Evolutionary conservation across 2,797 vertebrate species (phyloP), one percentile per base, ranked within the genome.

Genomic region (Aphelocoma californica): DNA sequence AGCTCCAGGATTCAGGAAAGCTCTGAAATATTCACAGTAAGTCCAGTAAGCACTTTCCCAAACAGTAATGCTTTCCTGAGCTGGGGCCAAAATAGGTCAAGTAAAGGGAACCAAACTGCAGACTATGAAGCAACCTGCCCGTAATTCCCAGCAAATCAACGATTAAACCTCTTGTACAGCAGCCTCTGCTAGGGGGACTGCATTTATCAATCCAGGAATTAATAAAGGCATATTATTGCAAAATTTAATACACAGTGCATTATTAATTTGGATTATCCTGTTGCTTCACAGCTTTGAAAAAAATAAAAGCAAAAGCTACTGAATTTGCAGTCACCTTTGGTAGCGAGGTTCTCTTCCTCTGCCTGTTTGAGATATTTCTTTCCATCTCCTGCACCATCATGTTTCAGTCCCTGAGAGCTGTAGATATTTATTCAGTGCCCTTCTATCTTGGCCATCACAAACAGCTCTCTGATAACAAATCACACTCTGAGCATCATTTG

Each of bases 401-500:
- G 86, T 84, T 86, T 91, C 71, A 84, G 77, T 95, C 96, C 77
- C 94, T 95, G 85, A 95, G 93, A 95, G 90, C 85, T 82, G 53
- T 7, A 97, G 96, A 91, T 95, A 97, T 64, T 90, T 97, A 96
- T 92, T 88, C 88, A 56, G 82, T 62, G 88, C 61, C 86, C 87
- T 96, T 84, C 90, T 88, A 96, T 93, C 97, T 86, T 36, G 83
- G 71, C 71, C 81, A 90, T 96, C 93, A 7, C 95, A 96, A 95
- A 96, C 64, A 97, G 92, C 87, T 96, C 92, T 94, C 88, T 88
- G 91, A 94, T 97, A 97, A 96, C 86, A 96, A 95, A 97, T 90
- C 62, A 45, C 38, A 42, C 95, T 79, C 19, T 78, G 90, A 90
- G 82, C 45, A 50, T 94, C 97, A 61, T 92, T 93, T 78, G 85